Conservation (phyloP, 2,113 vertebrate species). For the Alexandromys fortis region DNA sequence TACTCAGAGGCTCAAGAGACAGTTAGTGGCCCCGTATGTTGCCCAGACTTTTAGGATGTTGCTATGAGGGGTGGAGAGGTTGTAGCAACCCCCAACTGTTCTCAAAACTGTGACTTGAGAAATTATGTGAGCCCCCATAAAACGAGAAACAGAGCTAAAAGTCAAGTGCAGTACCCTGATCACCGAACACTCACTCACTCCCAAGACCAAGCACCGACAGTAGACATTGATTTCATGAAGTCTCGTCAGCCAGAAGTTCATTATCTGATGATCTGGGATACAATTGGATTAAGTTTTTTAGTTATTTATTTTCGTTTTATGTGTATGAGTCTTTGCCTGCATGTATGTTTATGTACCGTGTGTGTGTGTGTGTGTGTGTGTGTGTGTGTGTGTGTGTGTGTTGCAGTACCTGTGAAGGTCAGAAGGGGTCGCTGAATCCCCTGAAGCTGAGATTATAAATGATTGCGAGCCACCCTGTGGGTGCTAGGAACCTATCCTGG, state of each 20-base stretch:
- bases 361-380: too few relatives aligned
- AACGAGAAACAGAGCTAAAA: neutral
- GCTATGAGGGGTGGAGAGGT: neutral
- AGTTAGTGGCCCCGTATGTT: neutral
- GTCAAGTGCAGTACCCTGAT: too few relatives aligned
- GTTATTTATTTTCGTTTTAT: neutral
- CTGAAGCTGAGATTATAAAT: neutral
- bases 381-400: neutral
- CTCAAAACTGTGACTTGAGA: neutral
- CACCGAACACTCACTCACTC: fast-evolving
- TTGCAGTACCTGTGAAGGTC: neutral
- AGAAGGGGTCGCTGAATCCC: neutral
- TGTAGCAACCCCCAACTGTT: neutral
- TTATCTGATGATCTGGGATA: neutral
- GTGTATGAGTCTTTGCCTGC: neutral
- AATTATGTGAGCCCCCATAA: neutral
- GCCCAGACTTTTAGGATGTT: neutral
- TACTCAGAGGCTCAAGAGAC: neutral
- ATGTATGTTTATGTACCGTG: neutral
- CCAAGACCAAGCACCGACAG: fast-evolving
- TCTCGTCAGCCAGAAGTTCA: fast-evolving
- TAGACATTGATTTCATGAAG: fast-evolving
- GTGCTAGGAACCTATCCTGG: neutral
- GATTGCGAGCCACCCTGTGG: neutral
- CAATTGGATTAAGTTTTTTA: neutral